phyloP scores from a whole-genome alignment of 2,888 invertebrate genomes.

The Deilephila elpenor region DNA sequence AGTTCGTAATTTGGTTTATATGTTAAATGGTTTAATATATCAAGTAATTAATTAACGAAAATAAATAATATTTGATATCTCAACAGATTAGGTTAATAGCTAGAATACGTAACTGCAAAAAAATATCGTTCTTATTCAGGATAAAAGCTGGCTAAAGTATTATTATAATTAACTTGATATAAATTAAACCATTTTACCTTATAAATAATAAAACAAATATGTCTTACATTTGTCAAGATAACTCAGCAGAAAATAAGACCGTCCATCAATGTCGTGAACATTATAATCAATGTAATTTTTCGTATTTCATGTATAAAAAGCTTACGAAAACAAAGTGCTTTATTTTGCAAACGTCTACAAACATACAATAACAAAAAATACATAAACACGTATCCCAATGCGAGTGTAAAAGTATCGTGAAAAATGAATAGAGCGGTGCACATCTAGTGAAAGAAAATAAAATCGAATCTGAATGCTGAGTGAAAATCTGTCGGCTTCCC shows the following conservation, averaged over 20 bases:
- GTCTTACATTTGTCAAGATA: too few species aligned
- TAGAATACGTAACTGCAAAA: too few species aligned
- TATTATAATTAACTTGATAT: too few species aligned
- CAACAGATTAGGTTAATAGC: too few species aligned
- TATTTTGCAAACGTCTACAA: background rate
- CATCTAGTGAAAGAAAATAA: slow-evolving; percentile 49
- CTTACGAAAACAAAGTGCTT: background rate
- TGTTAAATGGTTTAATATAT: background rate
- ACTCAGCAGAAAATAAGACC: background rate
- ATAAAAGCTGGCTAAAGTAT: too few species aligned
- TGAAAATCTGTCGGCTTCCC: slow-evolving; percentile 59
- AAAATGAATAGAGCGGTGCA: slow-evolving; percentile 49
- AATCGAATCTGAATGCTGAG: slow-evolving; percentile 49
- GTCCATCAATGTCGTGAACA: background rate
- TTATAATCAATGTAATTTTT: background rate
- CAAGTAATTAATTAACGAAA: too few species aligned
- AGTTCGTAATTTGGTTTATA: background rate
- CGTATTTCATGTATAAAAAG: background rate
- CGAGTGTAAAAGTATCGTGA: slow-evolving; percentile 50
- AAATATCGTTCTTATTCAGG: too few species aligned
- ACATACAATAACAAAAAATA: background rate
- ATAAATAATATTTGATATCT: too few species aligned
- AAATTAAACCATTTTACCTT: too few species aligned
- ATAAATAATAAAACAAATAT: too few species aligned
- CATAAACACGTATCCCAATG: slow-evolving; percentile 26